These are phyloP conservation scores for Heliconius nattereri DNA, from an alignment of 1,140 invertebrate species.

Conservation along the genomic window DNA sequence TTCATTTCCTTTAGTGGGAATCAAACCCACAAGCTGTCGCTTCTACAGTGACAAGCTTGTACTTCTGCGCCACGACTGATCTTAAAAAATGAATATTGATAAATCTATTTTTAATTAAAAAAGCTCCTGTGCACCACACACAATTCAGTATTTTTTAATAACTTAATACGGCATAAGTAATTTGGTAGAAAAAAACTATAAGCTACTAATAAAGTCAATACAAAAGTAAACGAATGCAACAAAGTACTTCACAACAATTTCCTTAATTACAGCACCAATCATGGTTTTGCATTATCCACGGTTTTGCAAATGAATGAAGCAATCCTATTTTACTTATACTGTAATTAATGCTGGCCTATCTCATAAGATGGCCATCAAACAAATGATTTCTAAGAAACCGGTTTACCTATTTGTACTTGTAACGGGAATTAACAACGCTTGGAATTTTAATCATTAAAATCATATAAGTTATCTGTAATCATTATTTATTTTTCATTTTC, in stretches of 20 bases:
- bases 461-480: not conserved
- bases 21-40: no score
- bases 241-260: not conserved
- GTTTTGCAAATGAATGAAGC: not conserved
- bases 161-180: no score
- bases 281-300: not conserved
- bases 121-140: no score
- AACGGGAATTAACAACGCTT: not conserved
- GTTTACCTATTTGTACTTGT: not conserved
- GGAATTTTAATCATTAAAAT: constrained; percentile 6
- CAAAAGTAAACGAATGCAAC: not conserved
- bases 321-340: constrained; percentile 1
- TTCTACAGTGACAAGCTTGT: no score
- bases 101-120: no score
- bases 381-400: constrained; percentile 8
- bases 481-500: not conserved
- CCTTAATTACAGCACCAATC: not conserved
- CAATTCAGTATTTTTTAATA: no score
- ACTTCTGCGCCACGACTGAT: no score
- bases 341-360: not conserved
- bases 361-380: not conserved
- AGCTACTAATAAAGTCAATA: not conserved
- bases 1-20: no score
- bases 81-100: no score
- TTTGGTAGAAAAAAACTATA: not conserved